These are phyloP conservation scores for Anas platyrhynchos DNA, from an alignment of 2,113 vertebrate genomes.

Conservation along the genomic window DNA sequence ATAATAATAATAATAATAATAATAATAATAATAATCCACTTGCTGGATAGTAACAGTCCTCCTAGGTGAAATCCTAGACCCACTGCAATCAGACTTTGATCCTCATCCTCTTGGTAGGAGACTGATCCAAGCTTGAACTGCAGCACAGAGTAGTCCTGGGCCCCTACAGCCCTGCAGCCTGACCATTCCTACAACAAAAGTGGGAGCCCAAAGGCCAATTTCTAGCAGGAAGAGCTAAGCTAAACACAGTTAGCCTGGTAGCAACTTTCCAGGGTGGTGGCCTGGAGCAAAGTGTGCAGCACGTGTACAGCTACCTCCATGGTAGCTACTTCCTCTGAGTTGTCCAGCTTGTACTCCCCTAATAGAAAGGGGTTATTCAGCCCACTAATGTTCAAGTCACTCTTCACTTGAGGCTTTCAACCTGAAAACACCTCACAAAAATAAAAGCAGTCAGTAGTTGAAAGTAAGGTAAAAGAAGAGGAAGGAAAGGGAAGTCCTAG, in stretches of 20 bases:
- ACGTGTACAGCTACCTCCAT: neutral
- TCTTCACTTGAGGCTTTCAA: neutral
- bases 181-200: neutral
- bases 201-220: neutral
- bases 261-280: neutral
- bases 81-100: neutral
- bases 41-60: neutral
- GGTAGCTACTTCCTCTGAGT: neutral
- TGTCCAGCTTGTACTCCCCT: neutral
- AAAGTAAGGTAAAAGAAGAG: neutral
- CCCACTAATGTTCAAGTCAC: neutral
- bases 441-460: neutral
- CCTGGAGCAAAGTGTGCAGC: neutral
- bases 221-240: neutral
- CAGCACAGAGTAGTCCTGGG: neutral
- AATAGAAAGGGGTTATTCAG: neutral
- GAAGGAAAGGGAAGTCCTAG: neutral
- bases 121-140: neutral
- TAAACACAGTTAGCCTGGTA: neutral
- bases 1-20: too few species aligned
- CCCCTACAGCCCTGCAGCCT: neutral
- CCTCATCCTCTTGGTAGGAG: neutral
- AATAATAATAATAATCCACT: neutral
- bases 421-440: rapidly evolving
- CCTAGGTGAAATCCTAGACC: neutral